Conservation (phyloP, 2,797 vertebrate genomes). For the Rhinogobio ventralis region DNA sequence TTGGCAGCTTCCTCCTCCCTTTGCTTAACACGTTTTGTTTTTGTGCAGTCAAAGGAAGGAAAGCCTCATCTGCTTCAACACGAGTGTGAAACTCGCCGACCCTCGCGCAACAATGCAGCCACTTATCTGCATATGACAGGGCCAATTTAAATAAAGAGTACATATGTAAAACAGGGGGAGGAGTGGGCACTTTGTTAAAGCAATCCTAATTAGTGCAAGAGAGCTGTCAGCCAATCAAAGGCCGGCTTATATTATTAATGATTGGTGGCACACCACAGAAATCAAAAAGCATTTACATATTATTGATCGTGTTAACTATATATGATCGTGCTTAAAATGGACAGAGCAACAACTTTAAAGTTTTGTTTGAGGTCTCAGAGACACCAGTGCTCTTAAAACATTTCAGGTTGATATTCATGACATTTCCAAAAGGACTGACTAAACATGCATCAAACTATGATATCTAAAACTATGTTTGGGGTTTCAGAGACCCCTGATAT, state of each 20-base stretch:
- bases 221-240: conserved; percentile 56
- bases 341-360: not conserved
- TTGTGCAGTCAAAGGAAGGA: conserved; percentile 57
- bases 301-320: not conserved
- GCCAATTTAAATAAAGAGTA: conserved; percentile 58
- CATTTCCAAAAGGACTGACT: not conserved
- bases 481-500: not conserved
- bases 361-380: not conserved
- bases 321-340: not conserved
- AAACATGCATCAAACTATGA: not conserved
- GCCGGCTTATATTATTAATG: not conserved
- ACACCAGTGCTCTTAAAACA: not conserved
- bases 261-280: not conserved
- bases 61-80: conserved; percentile 56
- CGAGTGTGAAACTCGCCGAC: conserved; percentile 16
- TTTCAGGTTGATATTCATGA: not conserved
- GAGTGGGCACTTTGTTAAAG: conserved; percentile 46
- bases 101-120: conserved; percentile 35
- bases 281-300: not conserved
- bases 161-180: conserved; percentile 60
- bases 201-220: conserved; percentile 54
- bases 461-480: not conserved
- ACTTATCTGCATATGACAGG: conserved; percentile 60
- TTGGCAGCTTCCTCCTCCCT: conserved; percentile 59
- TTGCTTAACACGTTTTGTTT: conserved; percentile 61